Evolutionary conservation across 2,797 vertebrate species (phyloP), one percentile per base, ranked within the genome.

Genomic region (Sebastes variabilis): DNA sequence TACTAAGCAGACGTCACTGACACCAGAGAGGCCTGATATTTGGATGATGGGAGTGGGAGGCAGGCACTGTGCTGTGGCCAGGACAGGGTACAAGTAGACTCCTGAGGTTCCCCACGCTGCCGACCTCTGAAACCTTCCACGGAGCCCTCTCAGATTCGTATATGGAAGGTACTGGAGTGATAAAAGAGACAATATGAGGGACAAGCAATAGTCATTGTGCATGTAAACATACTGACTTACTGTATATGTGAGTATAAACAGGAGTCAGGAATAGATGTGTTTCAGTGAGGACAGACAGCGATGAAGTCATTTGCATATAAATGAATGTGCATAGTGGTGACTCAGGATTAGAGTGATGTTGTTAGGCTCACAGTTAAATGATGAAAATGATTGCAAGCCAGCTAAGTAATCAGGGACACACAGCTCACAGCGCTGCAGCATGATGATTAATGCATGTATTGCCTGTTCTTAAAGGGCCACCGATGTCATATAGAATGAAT

Each of bases 121-220:
- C 68, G 11, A 60, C 52, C 25, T 49, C 46, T 36, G 49, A 83
- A 83, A 76, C 25, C 52, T 65, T 77, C 77, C 72, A 54, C 32
- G 24, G 59, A 88, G 83, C 59, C 70, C 70, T 89, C 88, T 99
- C 94, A 99, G 94, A 99, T 99, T 91, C 98, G 96, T 95, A 99
- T 97, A 89, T 99, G 99, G 87, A 99, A 99, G 76, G 98, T 99
- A 94, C 98, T 99, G 88, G 8, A 93, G 88, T 54, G 67, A 75
- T 74, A 91, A 67, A 85, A 80, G 12, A 81, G 10, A 86, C 6
- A 72, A 49, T 49, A 73, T 61, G 10, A 87, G 29, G 6, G 20
- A 64, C 24, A 5, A 81, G 25, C 25, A 49, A 6, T 73, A 72
- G 16, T 60, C 12, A 67, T 1, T 11, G 20, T 75, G 5, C 76